These are phyloP conservation scores for Agrotis puta DNA, from an alignment of 2,888 invertebrate species.

Conservation along the genomic window DNA sequence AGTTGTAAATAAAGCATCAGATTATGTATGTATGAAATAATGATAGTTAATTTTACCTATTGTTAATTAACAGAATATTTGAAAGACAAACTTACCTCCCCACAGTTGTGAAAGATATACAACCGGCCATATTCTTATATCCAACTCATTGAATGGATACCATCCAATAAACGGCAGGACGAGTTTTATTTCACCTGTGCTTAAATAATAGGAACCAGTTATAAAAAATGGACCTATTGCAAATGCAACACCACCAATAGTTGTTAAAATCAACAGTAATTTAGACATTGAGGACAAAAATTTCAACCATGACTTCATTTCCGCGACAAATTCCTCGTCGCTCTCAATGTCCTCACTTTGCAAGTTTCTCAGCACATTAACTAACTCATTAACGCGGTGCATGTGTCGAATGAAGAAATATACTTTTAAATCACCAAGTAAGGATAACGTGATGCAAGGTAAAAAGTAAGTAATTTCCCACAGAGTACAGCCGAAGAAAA, in stretches of 20 bases:
- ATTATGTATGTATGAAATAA: too few species aligned
- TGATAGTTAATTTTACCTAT: too few species aligned
- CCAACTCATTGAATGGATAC: slow-evolving; percentile 76
- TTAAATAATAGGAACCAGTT: slow-evolving; percentile 64
- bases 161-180: slow-evolving; percentile 71
- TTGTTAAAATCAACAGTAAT: slow-evolving; percentile 47
- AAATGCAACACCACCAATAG: slow-evolving; percentile 62
- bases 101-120: slow-evolving; percentile 71
- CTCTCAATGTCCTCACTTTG: slow-evolving; percentile 23
- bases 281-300: slow-evolving; percentile 62
- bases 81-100: slow-evolving; percentile 65
- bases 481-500: slow-evolving; percentile 58
- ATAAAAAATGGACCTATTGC: slow-evolving; percentile 67
- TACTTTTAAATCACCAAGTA: slow-evolving; percentile 70
- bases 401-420: slow-evolving; percentile 67
- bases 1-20: too few species aligned
- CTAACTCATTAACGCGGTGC: slow-evolving; percentile 66
- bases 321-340: slow-evolving; percentile 32
- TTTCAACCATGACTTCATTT: slow-evolving; percentile 53
- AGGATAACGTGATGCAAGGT: slow-evolving; percentile 70
- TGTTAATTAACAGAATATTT: too few species aligned
- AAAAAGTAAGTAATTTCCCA: slow-evolving; percentile 69
- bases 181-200: slow-evolving; percentile 68
- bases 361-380: slow-evolving; percentile 62
- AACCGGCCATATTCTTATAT: slow-evolving; percentile 70